Evolutionary conservation across 2,797 vertebrate species (phyloP).

Genomic region (Alectoris magna): DNA sequence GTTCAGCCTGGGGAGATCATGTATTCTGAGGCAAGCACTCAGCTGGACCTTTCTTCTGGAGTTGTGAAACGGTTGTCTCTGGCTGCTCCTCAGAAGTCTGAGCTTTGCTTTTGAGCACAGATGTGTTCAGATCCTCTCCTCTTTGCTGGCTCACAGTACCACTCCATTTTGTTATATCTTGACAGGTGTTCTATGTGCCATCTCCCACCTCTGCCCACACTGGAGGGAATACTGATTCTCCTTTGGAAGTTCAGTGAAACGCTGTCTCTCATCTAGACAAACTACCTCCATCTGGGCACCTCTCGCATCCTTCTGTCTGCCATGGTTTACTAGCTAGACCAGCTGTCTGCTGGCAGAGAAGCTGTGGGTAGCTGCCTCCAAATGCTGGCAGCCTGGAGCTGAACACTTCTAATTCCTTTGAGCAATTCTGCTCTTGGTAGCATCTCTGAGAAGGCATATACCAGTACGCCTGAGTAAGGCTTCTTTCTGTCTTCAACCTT

Average conservation of each 20-base stretch:
- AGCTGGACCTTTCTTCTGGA: neutral
- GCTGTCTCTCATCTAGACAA: neutral
- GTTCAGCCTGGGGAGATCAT: neutral
- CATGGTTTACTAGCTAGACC: slow-evolving; percentile 16
- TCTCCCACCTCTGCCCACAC: neutral
- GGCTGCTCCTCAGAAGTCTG: neutral
- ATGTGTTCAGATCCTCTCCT: neutral
- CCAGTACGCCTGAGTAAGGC: neutral
- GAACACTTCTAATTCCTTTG: slow-evolving; percentile 2
- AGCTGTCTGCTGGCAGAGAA: slow-evolving; percentile 15
- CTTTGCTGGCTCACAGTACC: neutral
- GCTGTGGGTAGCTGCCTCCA: slow-evolving; percentile 33
- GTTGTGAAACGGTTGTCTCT: neutral
- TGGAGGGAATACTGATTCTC: neutral
- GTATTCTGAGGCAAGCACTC: neutral
- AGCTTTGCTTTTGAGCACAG: neutral
- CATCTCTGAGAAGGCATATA: neutral
- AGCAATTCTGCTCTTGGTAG: neutral
- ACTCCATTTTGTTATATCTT: neutral
- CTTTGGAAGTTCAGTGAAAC: neutral
- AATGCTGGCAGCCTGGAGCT: slow-evolving; percentile 12
- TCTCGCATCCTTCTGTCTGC: neutral
- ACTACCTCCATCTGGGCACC: slow-evolving; percentile 19
- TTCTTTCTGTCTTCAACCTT: neutral
- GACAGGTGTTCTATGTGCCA: neutral